These are phyloP conservation scores for Drymonia ruficornis DNA, from an alignment of 2,888 invertebrate species.

Conservation along the genomic window DNA sequence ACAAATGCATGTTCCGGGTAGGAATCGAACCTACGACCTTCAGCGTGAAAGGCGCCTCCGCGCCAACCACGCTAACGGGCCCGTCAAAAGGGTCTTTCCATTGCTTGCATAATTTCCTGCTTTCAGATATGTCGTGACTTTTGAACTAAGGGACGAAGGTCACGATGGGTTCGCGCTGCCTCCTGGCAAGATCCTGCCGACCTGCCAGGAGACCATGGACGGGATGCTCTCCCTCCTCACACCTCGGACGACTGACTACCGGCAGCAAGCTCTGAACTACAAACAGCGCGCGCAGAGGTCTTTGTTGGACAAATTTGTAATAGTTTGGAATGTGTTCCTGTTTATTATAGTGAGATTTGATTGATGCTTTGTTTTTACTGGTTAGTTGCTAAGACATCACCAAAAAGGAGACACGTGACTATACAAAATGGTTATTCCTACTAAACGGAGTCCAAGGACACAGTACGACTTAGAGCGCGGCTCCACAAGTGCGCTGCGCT, in stretches of 20 bases:
- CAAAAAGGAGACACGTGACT: too few relatives aligned
- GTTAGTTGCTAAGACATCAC: conserved; percentile 10
- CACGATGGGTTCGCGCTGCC: conserved; percentile 88
- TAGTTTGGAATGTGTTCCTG: conserved; percentile 41
- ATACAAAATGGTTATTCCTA: too few relatives aligned
- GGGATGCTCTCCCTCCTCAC: conserved; percentile 58
- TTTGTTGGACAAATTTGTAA: conserved; percentile 33
- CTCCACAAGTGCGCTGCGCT: too few relatives aligned
- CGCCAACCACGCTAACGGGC: too few relatives aligned
- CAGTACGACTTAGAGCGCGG: too few relatives aligned
- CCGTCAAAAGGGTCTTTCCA: too few relatives aligned
- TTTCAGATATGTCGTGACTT: conserved; percentile 83
- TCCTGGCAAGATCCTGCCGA: conserved; percentile 85
- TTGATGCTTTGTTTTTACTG: conserved; percentile 16
- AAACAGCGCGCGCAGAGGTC: conserved; percentile 14
- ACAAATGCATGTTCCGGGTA: too few relatives aligned
- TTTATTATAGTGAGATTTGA: conserved; percentile 50
- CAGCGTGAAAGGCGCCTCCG: too few relatives aligned
- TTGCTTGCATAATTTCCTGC: too few relatives aligned
- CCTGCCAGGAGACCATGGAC: conserved; percentile 85
- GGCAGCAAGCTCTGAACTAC: not conserved
- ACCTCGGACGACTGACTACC: conserved; percentile 10
- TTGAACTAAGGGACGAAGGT: conserved; percentile 87
- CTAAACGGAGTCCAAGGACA: too few relatives aligned
- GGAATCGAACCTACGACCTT: too few relatives aligned